These are phyloP conservation scores for Molossus alvarezi DNA, from an alignment of 2,797 vertebrate species.

Conservation along the genomic window DNA sequence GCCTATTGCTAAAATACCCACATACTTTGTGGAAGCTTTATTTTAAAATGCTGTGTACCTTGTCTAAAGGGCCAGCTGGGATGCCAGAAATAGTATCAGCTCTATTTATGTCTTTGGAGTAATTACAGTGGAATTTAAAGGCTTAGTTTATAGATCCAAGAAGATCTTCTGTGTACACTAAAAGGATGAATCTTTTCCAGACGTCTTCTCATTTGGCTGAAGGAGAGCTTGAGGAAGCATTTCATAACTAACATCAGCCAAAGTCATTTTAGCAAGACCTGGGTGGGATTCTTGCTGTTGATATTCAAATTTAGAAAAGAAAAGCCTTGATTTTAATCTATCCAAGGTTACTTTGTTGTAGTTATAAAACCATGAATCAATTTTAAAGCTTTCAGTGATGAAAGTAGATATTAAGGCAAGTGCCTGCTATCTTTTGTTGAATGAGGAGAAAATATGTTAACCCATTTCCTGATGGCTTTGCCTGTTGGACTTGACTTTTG, in stretches of 20 bases:
- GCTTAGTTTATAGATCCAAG: constrained; percentile 91
- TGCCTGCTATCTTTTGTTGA: constrained; percentile 89
- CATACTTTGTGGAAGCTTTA: constrained; percentile 81
- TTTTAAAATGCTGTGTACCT: constrained; percentile 88
- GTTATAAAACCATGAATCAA: constrained; percentile 91
- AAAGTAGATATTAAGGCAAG: constrained; percentile 89
- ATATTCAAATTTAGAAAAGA: constrained; percentile 90
- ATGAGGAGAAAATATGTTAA: constrained; percentile 88
- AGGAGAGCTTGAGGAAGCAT: constrained; percentile 90
- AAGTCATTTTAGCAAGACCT: constrained; percentile 91
- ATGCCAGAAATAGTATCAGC: constrained; percentile 89
- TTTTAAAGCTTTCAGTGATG: constrained; percentile 90
- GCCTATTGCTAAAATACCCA: constrained; percentile 81
- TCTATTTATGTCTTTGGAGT: constrained; percentile 91
- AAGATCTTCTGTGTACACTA: constrained; percentile 92
- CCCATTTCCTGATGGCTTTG: constrained; percentile 87
- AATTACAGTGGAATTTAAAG: constrained; percentile 92
- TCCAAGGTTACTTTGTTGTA: constrained; percentile 90
- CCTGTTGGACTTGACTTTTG: constrained; percentile 88
- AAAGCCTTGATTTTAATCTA: constrained; percentile 91
- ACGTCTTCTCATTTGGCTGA: constrained; percentile 91
- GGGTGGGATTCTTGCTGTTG: constrained; percentile 91
- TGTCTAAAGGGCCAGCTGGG: constrained; percentile 89
- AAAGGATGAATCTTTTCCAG: constrained; percentile 92
- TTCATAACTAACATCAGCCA: constrained; percentile 90